These are phyloP conservation scores for Temnothorax rugatulus DNA, from an alignment of 2,888 invertebrate genomes.

Conservation along the genomic window DNA sequence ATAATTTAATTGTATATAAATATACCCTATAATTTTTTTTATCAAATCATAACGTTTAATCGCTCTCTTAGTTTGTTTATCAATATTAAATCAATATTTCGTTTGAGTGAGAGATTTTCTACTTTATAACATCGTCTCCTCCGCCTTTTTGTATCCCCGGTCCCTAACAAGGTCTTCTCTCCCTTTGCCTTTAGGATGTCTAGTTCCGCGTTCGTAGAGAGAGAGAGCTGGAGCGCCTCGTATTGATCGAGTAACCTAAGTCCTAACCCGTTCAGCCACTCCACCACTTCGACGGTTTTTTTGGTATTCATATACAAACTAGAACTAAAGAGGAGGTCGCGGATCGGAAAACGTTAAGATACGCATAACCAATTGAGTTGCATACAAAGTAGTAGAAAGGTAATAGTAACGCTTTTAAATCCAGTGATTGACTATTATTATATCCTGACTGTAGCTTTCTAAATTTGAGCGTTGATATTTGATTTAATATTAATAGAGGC, in stretches of 20 bases:
- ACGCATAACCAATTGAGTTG: not conserved
- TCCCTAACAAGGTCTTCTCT: slow-evolving; percentile 39
- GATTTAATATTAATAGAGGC: not conserved
- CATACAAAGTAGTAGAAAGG: not conserved
- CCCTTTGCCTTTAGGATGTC: slow-evolving; percentile 58
- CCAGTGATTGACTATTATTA: not conserved
- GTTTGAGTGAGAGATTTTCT: not conserved
- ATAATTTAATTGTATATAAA: not conserved
- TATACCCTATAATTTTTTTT: not conserved
- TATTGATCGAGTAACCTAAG: slow-evolving; percentile 81
- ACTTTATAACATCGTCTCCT: slow-evolving; percentile 20
- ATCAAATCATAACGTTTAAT: not conserved
- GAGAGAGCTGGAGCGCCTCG: slow-evolving; percentile 70
- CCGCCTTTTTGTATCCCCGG: slow-evolving; percentile 20
- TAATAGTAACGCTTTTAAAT: not conserved
- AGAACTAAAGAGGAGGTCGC: not conserved
- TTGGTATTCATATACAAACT: slow-evolving; percentile 1
- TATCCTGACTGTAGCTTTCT: not conserved
- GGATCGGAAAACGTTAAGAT: not conserved
- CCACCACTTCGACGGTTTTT: not conserved
- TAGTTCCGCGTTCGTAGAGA: slow-evolving; percentile 63
- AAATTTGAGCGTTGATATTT: not conserved
- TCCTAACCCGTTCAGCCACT: slow-evolving; percentile 60
- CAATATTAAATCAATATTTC: not conserved
- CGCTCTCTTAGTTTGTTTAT: not conserved